Conservation (phyloP, 2,113 vertebrate genomes). For the Salvelinus namaycush region DNA sequence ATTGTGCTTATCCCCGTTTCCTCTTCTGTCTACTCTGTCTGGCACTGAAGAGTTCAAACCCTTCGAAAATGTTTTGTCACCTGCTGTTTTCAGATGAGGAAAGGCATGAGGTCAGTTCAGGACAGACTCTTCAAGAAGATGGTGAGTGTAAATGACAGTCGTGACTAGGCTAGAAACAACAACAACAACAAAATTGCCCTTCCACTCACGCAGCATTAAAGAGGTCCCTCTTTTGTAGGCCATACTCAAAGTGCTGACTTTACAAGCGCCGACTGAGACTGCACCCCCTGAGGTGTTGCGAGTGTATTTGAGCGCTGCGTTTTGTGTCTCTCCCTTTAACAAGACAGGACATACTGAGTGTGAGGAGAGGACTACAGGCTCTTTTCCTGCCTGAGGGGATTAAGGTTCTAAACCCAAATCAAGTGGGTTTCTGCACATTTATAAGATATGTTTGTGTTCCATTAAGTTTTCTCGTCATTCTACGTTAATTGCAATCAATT, state of each 20-base stretch:
- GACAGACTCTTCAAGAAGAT: constrained; percentile 72
- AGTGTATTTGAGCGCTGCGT: background rate
- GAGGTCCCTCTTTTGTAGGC: background rate
- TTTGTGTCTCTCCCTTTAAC: constrained; percentile 53
- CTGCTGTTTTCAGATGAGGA: constrained; percentile 70
- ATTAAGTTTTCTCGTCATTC: constrained; percentile 9
- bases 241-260: background rate
- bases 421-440: constrained; percentile 10
- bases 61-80: constrained; percentile 7
- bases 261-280: background rate
- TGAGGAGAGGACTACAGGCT: constrained; percentile 70
- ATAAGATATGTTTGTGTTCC: constrained; percentile 13
- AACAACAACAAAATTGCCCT: background rate
- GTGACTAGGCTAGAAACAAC: background rate
- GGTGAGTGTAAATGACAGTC: constrained; percentile 55
- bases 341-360: constrained; percentile 68
- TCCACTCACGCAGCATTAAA: constrained; percentile 16
- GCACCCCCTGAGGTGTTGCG: background rate
- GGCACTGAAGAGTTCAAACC: background rate
- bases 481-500: constrained; percentile 2
- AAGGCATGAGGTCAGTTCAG: constrained; percentile 75
- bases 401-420: constrained; percentile 42
- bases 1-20: constrained; percentile 23
- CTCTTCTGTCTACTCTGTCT: constrained; percentile 15
- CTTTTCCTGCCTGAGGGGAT: constrained; percentile 67